Conservation (phyloP, 2,113 vertebrate genomes). For the Cebidichthys violaceus region DNA sequence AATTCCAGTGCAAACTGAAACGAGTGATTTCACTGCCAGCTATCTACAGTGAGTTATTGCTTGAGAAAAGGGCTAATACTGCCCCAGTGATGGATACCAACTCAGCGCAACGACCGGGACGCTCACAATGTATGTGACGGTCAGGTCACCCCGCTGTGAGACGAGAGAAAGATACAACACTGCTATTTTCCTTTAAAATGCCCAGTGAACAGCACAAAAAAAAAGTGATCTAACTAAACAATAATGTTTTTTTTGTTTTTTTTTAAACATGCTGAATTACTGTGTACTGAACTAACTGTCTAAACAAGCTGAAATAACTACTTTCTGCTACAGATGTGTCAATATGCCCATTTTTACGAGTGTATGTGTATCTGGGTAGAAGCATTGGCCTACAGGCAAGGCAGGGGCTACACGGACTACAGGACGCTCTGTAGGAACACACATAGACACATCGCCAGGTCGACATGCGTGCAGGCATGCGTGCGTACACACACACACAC, state of each 20-base stretch:
- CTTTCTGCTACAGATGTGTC: conserved; percentile 48
- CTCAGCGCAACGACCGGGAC: conserved; percentile 34
- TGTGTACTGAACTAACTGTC: conserved; percentile 67
- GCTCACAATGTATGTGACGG: not conserved
- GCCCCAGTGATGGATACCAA: conserved; percentile 19
- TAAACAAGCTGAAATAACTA: conserved; percentile 57
- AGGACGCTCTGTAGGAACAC: not conserved
- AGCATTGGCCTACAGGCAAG: conserved; percentile 4
- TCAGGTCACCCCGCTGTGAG: conserved; percentile 1
- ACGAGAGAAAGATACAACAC: not conserved
- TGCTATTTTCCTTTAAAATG: conserved; percentile 65
- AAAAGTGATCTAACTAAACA: conserved; percentile 46
- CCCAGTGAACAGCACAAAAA: conserved; percentile 62
- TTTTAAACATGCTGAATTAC: conserved; percentile 55
- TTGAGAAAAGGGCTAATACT: conserved; percentile 18
- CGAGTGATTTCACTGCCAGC: conserved; percentile 33
- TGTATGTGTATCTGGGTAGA: conserved; percentile 46
- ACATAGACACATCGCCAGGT: not conserved
- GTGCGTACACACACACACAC: conserved; percentile 28
- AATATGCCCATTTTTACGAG: conserved; percentile 20
- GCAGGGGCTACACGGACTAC: conserved; percentile 13
- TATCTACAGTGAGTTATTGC: conserved; percentile 17
- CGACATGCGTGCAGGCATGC: conserved; percentile 44
- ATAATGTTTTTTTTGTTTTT: conserved; percentile 48
- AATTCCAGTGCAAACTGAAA: conserved; percentile 18